These are phyloP conservation scores for Aphidius gifuensis DNA, from an alignment of 1,140 invertebrate species.

Conservation along the genomic window DNA sequence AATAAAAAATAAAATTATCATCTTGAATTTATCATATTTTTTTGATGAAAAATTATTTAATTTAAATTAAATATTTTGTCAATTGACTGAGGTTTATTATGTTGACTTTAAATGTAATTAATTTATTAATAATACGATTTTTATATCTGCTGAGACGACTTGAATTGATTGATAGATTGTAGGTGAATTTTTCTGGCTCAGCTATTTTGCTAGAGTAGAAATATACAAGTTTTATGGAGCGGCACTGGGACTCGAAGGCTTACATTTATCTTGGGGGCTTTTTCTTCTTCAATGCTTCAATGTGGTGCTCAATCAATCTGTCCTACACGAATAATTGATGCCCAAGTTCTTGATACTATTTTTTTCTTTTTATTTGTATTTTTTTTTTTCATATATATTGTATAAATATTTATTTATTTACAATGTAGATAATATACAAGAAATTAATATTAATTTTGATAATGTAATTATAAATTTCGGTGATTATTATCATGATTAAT, in stretches of 20 bases:
- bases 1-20: too few relatives aligned
- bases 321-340: constrained; percentile 15
- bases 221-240: constrained; percentile 37
- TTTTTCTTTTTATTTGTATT: constrained; percentile 1
- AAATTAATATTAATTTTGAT: background rate
- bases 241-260: constrained; percentile 12
- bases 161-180: too few relatives aligned
- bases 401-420: constrained; percentile 1
- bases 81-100: too few relatives aligned
- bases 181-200: too few relatives aligned
- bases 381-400: background rate
- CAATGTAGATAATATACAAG: constrained; percentile 27
- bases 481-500: too few relatives aligned
- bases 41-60: too few relatives aligned
- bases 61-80: too few relatives aligned
- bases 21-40: too few relatives aligned
- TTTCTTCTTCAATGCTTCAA: background rate
- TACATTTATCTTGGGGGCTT: constrained; percentile 29
- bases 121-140: too few relatives aligned
- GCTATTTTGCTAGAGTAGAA: constrained; percentile 6
- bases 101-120: too few relatives aligned
- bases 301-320: background rate
- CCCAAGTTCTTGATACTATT: constrained; percentile 1
- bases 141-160: too few relatives aligned
- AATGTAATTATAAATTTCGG: too few relatives aligned